These are phyloP conservation scores for Colletes gigas DNA, from an alignment of 1,140 invertebrate genomes.

Conservation along the genomic window DNA sequence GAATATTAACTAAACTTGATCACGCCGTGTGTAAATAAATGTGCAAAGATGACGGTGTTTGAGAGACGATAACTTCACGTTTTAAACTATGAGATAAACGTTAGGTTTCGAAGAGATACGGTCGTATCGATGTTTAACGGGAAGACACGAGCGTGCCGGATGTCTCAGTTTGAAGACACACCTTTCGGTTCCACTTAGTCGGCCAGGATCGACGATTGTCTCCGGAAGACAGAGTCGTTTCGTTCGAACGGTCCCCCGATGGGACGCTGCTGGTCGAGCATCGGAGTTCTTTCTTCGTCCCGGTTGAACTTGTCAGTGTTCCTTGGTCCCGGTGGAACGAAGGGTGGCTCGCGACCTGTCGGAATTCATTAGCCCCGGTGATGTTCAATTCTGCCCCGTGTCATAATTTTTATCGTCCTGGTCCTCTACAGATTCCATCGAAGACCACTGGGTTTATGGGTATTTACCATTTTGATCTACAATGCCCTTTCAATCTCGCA, in stretches of 20 bases:
- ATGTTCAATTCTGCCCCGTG: not conserved
- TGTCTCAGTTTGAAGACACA: not conserved
- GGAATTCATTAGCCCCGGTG: conserved; percentile 54
- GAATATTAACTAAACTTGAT: too few relatives aligned
- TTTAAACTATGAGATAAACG: too few relatives aligned
- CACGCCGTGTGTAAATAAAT: too few relatives aligned
- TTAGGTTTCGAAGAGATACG: too few relatives aligned
- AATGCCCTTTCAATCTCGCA: too few relatives aligned
- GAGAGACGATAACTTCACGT: too few relatives aligned
- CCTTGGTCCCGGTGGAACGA: conserved; percentile 7
- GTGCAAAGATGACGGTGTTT: too few relatives aligned
- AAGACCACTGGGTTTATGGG: too few relatives aligned
- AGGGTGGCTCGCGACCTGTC: conserved; percentile 24
- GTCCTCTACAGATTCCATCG: too few relatives aligned
- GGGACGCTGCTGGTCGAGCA: not conserved
- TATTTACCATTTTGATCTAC: too few relatives aligned
- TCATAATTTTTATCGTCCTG: not conserved
- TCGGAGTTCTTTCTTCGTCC: conserved; percentile 23
- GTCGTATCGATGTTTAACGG: not conserved
- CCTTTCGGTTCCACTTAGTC: not conserved
- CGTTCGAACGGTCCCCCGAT: not conserved
- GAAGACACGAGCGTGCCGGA: not conserved
- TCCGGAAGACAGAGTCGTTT: not conserved
- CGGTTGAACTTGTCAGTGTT: conserved; percentile 3
- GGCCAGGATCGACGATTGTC: not conserved